Evolutionary conservation across 1,140 invertebrate species (phyloP), one percentile per base, ranked within the genome.

Genomic region (Papilio polyxenes): DNA sequence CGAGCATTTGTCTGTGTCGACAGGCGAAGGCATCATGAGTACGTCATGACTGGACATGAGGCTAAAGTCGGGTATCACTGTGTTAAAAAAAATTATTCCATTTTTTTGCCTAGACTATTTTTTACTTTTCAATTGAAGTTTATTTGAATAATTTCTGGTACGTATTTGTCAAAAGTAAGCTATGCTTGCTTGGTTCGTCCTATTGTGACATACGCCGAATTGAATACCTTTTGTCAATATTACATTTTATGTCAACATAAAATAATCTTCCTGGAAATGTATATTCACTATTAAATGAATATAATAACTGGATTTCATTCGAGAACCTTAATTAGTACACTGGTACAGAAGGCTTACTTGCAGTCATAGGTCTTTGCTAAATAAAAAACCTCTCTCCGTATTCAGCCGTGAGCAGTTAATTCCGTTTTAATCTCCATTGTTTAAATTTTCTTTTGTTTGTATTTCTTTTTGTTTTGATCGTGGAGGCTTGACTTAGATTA

Each of bases 371-470:
- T 69, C 65, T 69, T 69, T 37, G 65, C 23, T 69, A 69, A 69
- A 69, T 69, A 37, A 69, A 72, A 72, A 72, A 72, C 65, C 65
- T 72, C 65, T 13, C 23, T 31, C 65, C 65, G 65, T 72, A 72
- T 72, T 72, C 65, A 72, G 65, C 65, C 65, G 65, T 72, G 65
- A 72, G 65, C 65, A 72, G 65, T 72, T 72, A 72, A 72, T 72
- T 72, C 65, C 65, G 65, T 72, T 72, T 72, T 37, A 72, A 72
- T 72, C 65, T 37, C 65, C 65, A 72, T 72, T 72, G 65, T 72
- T 72, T 72, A 37, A 72, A 3, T 37, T 37, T 72, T 72, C 65
- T 72, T 72, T 72, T 72, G 65, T 72, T 72, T 72, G 23, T 31
- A 72, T 37, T 37, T 72, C 40, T 65, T 72, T 72, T 72, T 72